Evolutionary conservation across 1,140 invertebrate species (phyloP).

Genomic region (Drosophila sucinea): DNA sequence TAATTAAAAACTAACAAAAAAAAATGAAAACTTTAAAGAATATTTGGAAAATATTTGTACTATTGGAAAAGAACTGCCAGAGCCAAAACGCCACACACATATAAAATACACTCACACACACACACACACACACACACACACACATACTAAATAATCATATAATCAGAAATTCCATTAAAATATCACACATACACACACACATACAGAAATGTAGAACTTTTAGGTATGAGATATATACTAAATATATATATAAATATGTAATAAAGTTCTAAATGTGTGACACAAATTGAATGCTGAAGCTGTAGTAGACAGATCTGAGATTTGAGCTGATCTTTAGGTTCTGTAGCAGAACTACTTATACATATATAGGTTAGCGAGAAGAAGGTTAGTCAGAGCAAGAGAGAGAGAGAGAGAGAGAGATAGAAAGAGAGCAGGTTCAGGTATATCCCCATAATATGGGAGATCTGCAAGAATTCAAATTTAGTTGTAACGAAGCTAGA

Average conservation of each 20-base stretch:
- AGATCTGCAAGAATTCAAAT: slow-evolving; percentile 53
- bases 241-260: slow-evolving; percentile 57
- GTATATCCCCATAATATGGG: slow-evolving; percentile 75
- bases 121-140: slow-evolving; percentile 23
- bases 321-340: slow-evolving; percentile 9
- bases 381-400: background rate
- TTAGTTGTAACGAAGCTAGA: slow-evolving; percentile 52
- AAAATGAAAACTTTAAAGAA: slow-evolving; percentile 49
- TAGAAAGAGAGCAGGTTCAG: slow-evolving; percentile 34
- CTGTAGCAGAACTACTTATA: slow-evolving; percentile 16
- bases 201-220: slow-evolving; percentile 68
- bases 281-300: slow-evolving; percentile 70
- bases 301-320: slow-evolving; percentile 40
- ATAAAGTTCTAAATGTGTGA: slow-evolving; percentile 74
- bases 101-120: slow-evolving; percentile 39
- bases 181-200: slow-evolving; percentile 35
- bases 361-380: slow-evolving; percentile 5
- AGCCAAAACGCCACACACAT: slow-evolving; percentile 68
- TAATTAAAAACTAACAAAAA: slow-evolving; percentile 69
- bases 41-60: slow-evolving; percentile 78
- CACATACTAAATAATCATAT: slow-evolving; percentile 9
- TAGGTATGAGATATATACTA: slow-evolving; percentile 51
- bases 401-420: background rate
- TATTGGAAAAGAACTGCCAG: slow-evolving; percentile 81
- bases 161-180: slow-evolving; percentile 32